Evolutionary conservation across 1,140 invertebrate species (phyloP), one percentile per base, ranked within the genome.

Genomic region (Thalassaphorura encarpata): DNA sequence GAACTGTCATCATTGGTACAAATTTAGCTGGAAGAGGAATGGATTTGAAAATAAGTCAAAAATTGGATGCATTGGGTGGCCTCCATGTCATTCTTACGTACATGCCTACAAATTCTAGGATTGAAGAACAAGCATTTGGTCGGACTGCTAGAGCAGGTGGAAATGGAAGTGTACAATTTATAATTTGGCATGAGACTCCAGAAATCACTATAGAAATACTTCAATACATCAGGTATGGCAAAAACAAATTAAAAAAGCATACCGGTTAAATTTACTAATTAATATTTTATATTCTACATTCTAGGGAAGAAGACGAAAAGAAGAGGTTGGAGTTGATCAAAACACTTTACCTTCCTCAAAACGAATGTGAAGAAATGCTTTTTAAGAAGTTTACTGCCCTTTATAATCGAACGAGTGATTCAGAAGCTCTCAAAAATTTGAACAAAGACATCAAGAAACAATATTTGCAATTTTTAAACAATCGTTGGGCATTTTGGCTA

Each of bases 51-150:
- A 61, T 68, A 1, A 18, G 8, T 6, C 16, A 3, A 19, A 28
- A 63, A 23, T n/a, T n/a, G n/a, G n/a, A n/a, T n/a, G n/a, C n/a
- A n/a, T n/a, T n/a, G n/a, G n/a, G n/a, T 45, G 72, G 72, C 5
- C 53, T 73, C 3, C 72, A 73, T 54, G 71, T 73, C 1, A 65
- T 63, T 53, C 49, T 72, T 1, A 63, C 68, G 13, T 72, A 68
- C 55, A 56, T 72, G 24, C 70, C 72, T 1, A 61, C 55, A 15
- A 73, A 72, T 42, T 50, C 49, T 13, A 55, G 72, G 26, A 62
- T 73, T 5, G 67, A 71, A 53, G 62, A 71, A 36, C 72, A 73
- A 63, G 71, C 71, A 0, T 69, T 66, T 50, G 72, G 70, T 8
- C 46, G 72, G 57, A 61, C 72, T 2, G 66, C 72, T 1, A 57